Conservation (phyloP, 2,888 invertebrate species). For the Temnothorax ravouxi region DNA sequence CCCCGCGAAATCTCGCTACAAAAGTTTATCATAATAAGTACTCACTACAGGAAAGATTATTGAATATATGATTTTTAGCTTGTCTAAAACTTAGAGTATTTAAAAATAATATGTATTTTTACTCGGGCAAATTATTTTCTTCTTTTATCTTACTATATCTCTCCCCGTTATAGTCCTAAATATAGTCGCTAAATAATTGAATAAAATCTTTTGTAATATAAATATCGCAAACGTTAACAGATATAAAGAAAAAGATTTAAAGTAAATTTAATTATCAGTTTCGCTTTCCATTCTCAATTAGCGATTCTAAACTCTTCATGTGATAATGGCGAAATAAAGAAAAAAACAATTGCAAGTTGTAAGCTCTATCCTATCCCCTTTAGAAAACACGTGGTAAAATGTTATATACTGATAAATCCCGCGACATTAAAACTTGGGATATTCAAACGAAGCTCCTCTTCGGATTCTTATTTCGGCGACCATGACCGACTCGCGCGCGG, state of each 20-base stretch:
- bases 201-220: not conserved
- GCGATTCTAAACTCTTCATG: not conserved
- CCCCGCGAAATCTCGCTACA: no score
- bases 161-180: not conserved
- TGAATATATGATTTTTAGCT: no score
- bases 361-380: not conserved
- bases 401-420: no score
- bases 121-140: not conserved
- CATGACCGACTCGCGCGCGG: not conserved
- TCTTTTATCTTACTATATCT: not conserved
- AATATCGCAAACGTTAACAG: not conserved
- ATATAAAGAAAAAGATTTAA: not conserved
- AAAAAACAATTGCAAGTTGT: not conserved
- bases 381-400: not conserved
- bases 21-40: no score
- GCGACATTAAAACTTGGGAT: not conserved
- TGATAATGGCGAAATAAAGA: not conserved
- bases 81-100: no score
- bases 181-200: no score
- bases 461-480: not conserved
- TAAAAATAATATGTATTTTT: not conserved
- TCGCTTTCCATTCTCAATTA: not conserved
- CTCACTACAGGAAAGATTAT: no score
- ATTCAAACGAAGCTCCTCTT: not conserved
- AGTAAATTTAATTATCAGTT: not conserved